Evolutionary conservation across 2,888 invertebrate genomes (phyloP), one percentile per base, ranked within the genome.

Genomic region (Eilema depressum): DNA sequence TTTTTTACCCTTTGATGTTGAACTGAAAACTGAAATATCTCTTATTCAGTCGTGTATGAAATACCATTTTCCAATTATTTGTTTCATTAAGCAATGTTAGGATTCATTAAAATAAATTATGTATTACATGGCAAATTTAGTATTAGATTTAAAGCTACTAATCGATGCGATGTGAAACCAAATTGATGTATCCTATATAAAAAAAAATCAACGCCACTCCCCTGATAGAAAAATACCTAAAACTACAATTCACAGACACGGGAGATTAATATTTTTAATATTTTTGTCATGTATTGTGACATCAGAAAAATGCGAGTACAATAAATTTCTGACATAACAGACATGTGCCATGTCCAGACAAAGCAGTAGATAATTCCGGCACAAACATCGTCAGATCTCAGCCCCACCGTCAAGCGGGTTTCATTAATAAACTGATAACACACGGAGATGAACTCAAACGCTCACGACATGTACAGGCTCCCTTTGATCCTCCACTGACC

Each of bases 401-500:
- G 37, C 8, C 26, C 20, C 26, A 62, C 62, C 57, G 41, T 20
- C 61, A 23, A 67, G 65, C 33, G 41, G 57, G 65, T 72, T 75
- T 77, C 78, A 78, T 78, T 76, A 75, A 83, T 75, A 72, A 63
- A 83, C 73, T 70, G 75, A 73, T 83, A 76, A 70, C 69, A 71
- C 68, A 61, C 67, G 57, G 77, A 74, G 70, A 77, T 73, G 80
- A 75, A 74, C 74, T 77, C 75, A 73, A 75, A 79, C 69, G 82
- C 67, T 70, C 66, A 41, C 70, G 70, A 63, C 72, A 64, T 78
- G 74, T 66, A 72, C 74, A 75, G 68, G 72, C 67, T 63, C 64
- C 75, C 76, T 82, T 83, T 83, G 83, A 82, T 80, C 75, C 70
- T 47, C 57, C 74, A 25, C 71, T 70, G 83, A 78, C 82, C 83